Evolutionary conservation across 2,888 invertebrate species (phyloP).

Genomic region (Phlogophora meticulosa): DNA sequence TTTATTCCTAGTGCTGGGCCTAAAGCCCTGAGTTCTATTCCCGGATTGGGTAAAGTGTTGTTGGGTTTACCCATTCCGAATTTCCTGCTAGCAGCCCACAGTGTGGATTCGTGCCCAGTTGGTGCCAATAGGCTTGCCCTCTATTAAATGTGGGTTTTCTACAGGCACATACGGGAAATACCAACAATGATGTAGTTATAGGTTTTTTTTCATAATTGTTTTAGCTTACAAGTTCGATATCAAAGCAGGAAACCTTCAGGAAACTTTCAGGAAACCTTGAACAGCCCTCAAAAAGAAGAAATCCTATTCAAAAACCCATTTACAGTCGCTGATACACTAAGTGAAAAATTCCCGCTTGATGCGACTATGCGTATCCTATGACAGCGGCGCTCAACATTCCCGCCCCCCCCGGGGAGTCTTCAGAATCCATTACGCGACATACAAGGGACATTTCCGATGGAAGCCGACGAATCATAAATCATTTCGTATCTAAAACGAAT

Average conservation of each 20-base stretch:
- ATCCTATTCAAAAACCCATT: constrained; percentile 12
- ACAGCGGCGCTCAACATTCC: constrained; percentile 61
- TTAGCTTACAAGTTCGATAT: no score
- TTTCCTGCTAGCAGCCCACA: no score
- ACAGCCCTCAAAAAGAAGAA: background rate
- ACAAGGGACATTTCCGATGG: constrained; percentile 61
- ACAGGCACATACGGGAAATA: no score
- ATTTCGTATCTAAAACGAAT: constrained; percentile 64
- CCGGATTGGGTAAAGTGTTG: no score
- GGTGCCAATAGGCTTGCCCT: no score
- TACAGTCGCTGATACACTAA: constrained; percentile 7
- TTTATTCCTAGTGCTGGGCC: no score
- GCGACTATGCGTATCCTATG: constrained; percentile 41
- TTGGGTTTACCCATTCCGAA: no score
- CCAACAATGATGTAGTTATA: no score
- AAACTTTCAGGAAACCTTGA: background rate
- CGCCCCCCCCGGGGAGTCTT: constrained; percentile 54
- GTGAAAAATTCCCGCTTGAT: constrained; percentile 40
- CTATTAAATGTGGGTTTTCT: no score
- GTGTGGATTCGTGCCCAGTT: no score
- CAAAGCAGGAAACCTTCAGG: background rate
- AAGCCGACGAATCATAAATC: constrained; percentile 57
- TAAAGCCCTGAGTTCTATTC: no score
- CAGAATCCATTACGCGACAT: constrained; percentile 62
- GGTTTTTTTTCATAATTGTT: no score